Evolutionary conservation across 2,113 vertebrate genomes (phyloP).

Genomic region (Cavia porcellus): DNA sequence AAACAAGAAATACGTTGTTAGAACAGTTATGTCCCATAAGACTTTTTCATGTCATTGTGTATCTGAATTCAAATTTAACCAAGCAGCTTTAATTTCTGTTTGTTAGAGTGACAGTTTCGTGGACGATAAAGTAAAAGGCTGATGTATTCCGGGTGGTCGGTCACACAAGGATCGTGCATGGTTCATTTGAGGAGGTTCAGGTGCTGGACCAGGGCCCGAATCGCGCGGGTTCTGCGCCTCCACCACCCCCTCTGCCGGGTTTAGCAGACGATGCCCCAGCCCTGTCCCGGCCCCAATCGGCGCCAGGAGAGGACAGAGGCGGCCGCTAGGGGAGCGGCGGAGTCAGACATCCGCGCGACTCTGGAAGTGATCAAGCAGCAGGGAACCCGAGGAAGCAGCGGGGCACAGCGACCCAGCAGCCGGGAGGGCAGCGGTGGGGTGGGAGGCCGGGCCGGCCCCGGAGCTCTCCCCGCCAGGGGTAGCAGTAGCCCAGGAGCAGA

Average conservation of each 20-base stretch:
- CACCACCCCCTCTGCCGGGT: background rate
- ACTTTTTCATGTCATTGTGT: background rate
- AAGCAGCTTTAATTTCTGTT: background rate
- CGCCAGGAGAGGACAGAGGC: background rate
- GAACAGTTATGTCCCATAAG: background rate
- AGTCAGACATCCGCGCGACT: background rate
- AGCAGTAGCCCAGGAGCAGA: too few species aligned
- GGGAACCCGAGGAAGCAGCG: background rate
- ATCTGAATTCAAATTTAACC: background rate
- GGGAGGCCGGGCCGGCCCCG: background rate
- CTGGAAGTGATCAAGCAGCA: background rate
- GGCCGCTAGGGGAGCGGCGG: background rate
- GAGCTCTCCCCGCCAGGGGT: too few species aligned
- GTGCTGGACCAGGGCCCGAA: background rate
- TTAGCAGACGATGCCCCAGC: too few species aligned
- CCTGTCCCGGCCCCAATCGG: background rate
- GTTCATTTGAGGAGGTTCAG: background rate
- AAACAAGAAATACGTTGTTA: background rate
- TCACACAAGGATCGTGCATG: fast-evolving
- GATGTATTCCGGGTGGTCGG: background rate
- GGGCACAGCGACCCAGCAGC: background rate
- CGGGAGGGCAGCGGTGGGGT: background rate
- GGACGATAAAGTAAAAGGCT: background rate
- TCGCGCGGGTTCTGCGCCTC: fast-evolving
- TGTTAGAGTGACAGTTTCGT: background rate